Base-by-base conservation (phyloP, 2,113 vertebrate genomes). In the Prochilodus magdalenae region DNA sequence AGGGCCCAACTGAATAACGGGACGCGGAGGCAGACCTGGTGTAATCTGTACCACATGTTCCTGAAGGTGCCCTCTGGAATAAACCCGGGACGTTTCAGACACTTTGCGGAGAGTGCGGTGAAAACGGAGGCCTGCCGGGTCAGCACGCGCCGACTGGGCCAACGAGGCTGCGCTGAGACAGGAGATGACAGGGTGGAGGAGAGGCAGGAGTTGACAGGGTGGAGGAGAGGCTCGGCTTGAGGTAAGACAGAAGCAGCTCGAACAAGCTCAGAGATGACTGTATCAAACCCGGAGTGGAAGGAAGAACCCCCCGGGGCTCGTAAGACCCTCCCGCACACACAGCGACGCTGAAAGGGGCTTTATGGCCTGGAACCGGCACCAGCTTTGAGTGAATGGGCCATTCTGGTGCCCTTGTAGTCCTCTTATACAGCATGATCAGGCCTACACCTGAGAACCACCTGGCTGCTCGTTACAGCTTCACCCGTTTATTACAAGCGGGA, bases 11-110 rank as follows among this genome's bases (percentile, higher is more conserved):
- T 88, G 81, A 90, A 89, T 89, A 86, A 90, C 89, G 88, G 86
- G 82, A 87, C 66, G 79, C 78, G 20, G 77, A 71, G 83, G 80
- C 81, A 83, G 87, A 87, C 75, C 79, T 86, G 80, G 85, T 74
- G 86, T 88, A 88, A 91, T 89, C 79, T 89, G 74, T 84, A 86
- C 83, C 86, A 91, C 86, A 90, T 90, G 88, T 89, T 85, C 73
- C 51, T 65, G 30, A 81, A 77, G 51, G 77, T 82, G 88, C 73
- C 67, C 12, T 15, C 81, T 75, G n/a, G 79, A 59, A 77, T 26
- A 80, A 78, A 57, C 49, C 71, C 22, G 0, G 66, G 74, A 84
- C 53, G 67, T 82, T 86, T 81, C 67, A 75, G 60, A 85, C 59
- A 73, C 80, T 75, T 81, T 30, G 65, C 70, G 67, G 71, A 86